Conservation (phyloP, 2,797 vertebrate species). For the Ctenopoma kingsleyae region DNA sequence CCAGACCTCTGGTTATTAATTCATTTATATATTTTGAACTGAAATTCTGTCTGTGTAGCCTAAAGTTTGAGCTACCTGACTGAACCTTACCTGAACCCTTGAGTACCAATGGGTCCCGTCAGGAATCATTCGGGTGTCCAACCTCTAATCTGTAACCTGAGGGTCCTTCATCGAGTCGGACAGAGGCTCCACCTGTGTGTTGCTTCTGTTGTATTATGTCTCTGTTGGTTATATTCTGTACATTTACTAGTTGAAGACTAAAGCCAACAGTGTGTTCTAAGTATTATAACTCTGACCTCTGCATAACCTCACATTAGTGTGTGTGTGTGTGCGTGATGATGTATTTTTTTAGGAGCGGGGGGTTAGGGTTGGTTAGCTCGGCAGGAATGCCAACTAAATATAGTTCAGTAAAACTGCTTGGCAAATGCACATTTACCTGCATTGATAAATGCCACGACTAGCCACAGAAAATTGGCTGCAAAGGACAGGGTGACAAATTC, state of each 20-base stretch:
- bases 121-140: too few species aligned
- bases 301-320: conserved; percentile 7
- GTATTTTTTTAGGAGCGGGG: conserved; percentile 2
- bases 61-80: too few species aligned
- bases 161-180: too few species aligned
- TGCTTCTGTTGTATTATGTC: background rate
- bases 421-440: conserved; percentile 70
- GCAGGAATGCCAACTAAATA: conserved; percentile 62
- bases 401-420: conserved; percentile 69
- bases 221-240: background rate
- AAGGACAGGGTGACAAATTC: conserved; percentile 81
- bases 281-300: conserved; percentile 52
- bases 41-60: too few species aligned
- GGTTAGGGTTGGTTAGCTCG: conserved; percentile 25
- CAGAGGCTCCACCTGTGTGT: too few species aligned
- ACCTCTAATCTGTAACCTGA: too few species aligned
- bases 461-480: conserved; percentile 78
- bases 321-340: background rate
- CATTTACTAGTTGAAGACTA: background rate
- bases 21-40: too few species aligned
- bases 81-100: too few species aligned
- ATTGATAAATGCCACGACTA: conserved; percentile 75
- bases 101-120: too few species aligned
- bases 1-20: too few species aligned
- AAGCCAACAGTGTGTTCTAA: background rate